Percentiles rank a stretch among this genome's conserved stretches.
These are phyloP conservation scores for Chrysochloris asiatica DNA, from an alignment of 2,113 vertebrate genomes.

Conservation along the genomic window DNA sequence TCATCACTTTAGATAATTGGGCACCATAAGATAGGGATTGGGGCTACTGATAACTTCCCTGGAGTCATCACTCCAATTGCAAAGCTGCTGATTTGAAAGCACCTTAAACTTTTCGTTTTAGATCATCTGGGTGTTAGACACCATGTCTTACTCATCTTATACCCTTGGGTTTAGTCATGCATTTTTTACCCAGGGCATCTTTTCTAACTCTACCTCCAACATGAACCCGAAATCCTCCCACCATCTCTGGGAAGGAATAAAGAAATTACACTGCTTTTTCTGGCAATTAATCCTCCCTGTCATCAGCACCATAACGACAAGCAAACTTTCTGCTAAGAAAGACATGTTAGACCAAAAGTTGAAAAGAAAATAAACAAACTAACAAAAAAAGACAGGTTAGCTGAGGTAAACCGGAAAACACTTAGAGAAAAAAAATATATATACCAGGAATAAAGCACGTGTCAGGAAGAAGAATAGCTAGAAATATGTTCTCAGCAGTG, in stretches of 20 bases:
- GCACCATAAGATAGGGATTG: too few species aligned
- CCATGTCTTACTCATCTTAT: neutral
- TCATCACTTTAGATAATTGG: too few species aligned
- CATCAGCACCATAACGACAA: neutral
- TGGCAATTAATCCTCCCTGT: neutral
- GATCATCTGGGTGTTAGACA: neutral
- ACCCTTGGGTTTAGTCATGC: neutral
- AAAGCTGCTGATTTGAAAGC: neutral
- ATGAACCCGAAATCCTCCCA: neutral
- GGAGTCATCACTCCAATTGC: neutral
- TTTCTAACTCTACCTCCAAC: neutral
- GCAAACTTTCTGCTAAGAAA: neutral
- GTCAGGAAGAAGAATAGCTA: neutral
- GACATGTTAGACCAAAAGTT: neutral
- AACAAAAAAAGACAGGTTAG: neutral
- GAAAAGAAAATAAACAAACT: conserved; percentile 20
- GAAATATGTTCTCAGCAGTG: neutral
- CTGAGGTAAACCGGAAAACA: neutral
- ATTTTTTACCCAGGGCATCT: neutral
- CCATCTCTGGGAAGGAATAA: neutral
- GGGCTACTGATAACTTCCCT: too few species aligned
- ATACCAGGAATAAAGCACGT: neutral
- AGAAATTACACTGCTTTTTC: neutral
- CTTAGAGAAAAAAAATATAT: neutral
- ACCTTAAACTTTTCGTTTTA: neutral